Conservation (phyloP, 2,113 vertebrate species). For the Festucalex cinctus region DNA sequence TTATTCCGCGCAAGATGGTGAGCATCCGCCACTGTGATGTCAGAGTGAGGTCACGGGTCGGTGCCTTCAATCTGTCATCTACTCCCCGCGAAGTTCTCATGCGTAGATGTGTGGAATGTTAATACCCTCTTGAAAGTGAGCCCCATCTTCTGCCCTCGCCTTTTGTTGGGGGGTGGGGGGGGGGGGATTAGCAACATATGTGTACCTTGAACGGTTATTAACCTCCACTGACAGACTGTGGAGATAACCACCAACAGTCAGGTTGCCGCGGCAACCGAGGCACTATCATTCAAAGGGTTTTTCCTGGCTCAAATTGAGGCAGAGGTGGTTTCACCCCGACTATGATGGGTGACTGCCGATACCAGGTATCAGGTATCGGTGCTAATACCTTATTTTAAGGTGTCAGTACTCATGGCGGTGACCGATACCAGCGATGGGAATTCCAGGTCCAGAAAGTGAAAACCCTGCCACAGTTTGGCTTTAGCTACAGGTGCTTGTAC, state of each 20-base stretch:
- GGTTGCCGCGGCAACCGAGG: conserved; percentile 55
- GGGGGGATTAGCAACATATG: conserved; percentile 61
- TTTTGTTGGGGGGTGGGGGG: conserved; percentile 9
- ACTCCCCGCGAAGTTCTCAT: conserved; percentile 40
- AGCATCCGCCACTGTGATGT: conserved; percentile 37
- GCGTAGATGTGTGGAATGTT: conserved; percentile 60
- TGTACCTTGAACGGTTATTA: conserved; percentile 71
- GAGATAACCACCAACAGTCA: conserved; percentile 58
- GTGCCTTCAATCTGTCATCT: conserved; percentile 50
- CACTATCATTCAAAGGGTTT: not conserved
- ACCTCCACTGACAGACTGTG: conserved; percentile 77
- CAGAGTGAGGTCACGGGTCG: conserved; percentile 28
- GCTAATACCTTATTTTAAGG: no score
- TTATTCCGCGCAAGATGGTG: conserved; percentile 88
- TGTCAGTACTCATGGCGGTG: no score
- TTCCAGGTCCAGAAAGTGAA: no score
- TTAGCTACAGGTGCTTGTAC: no score
- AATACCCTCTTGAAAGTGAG: conserved; percentile 59
- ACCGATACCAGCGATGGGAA: no score
- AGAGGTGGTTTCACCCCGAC: no score
- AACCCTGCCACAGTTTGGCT: no score
- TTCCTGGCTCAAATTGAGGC: not conserved
- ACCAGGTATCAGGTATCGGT: no score
- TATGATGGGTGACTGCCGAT: no score
- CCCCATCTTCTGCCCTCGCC: conserved; percentile 18